Base-by-base conservation (phyloP, 2,113 vertebrate genomes). In the Bufo gargarizans region DNA sequence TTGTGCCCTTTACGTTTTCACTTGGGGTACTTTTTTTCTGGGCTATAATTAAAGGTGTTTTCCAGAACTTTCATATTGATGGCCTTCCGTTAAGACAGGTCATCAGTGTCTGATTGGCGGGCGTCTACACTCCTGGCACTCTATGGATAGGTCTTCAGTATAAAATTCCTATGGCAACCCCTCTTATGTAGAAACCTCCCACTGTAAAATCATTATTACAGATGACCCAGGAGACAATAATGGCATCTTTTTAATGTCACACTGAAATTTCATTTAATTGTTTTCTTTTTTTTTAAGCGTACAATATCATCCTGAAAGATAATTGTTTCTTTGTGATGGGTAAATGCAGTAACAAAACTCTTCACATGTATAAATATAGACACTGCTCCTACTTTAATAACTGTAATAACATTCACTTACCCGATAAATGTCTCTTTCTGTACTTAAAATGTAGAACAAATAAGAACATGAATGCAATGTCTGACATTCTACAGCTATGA, bases 281-380 rank as follows among this genome's bases (percentile, higher is more conserved):
- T 74, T 14, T 74, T 10, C 8, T 49, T 58, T 80, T 17, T 49
- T 58, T 80, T 43, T 58, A 11, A n/a, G 50, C 55, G 1, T 59
- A 59, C 53, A 33, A 80, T 80, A n/a, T 80, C 33, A 53, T 33
- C 55, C 4, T 80, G 5, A 33, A n/a, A 80, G 58, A 59, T 79
- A 79, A 58, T 58, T 80, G 12, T 33, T 80, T 56, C 77, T 59
- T 80, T 59, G 77, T 33, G 77, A 80, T 59, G 22, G 20, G 17
- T 58, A 80, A 58, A 80, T 80, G 77, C 55, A 80, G 53, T 80
- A 43, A 10, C 22, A 43, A 17, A 6, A 8, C 17, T 59, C 7
- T 80, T 56, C 12, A 33, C 55, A 17, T 58, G 55, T 80, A 59
- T 43, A 80, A 80, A 43, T 80, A 43, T 43, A 58, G 77, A 56